Conservation (phyloP, 2,797 vertebrate genomes). For the Adelosebastes latens region DNA sequence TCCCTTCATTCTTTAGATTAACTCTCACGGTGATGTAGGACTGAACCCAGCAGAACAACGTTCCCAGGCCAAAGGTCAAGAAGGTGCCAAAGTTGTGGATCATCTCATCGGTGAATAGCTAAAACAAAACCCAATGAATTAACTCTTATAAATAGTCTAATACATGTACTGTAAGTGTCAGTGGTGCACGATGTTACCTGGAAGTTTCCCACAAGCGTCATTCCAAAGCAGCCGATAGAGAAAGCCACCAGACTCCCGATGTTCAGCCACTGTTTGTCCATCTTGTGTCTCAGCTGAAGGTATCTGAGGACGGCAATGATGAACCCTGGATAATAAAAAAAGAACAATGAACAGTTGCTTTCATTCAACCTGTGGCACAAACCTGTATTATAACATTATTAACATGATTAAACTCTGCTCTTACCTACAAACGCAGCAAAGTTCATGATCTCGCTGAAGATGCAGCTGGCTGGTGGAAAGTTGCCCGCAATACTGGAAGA, state of each 20-base stretch:
- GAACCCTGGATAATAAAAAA: slow-evolving; percentile 78
- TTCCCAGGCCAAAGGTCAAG: slow-evolving; percentile 89
- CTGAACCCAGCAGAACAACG: slow-evolving; percentile 91
- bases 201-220: slow-evolving; percentile 94
- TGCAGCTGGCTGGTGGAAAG: slow-evolving; percentile 90
- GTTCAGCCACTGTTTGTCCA: slow-evolving; percentile 87
- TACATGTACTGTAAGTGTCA: not conserved
- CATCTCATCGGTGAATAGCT: slow-evolving; percentile 83
- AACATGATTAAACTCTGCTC: slow-evolving; percentile 10
- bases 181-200: slow-evolving; percentile 81
- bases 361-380: not conserved
- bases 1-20: slow-evolving; percentile 89
- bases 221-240: slow-evolving; percentile 88
- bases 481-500: slow-evolving; percentile 87
- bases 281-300: slow-evolving; percentile 88
- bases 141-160: too few species aligned
- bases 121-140: not conserved
- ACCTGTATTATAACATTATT: not conserved
- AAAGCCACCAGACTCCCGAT: slow-evolving; percentile 80
- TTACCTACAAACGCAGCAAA: slow-evolving; percentile 92
- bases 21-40: slow-evolving; percentile 89
- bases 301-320: slow-evolving; percentile 89
- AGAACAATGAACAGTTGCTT: not conserved
- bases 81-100: slow-evolving; percentile 88
- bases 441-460: slow-evolving; percentile 95